phyloP scores from a whole-genome alignment of 2,797 vertebrate species.

The Mallotus villosus region DNA sequence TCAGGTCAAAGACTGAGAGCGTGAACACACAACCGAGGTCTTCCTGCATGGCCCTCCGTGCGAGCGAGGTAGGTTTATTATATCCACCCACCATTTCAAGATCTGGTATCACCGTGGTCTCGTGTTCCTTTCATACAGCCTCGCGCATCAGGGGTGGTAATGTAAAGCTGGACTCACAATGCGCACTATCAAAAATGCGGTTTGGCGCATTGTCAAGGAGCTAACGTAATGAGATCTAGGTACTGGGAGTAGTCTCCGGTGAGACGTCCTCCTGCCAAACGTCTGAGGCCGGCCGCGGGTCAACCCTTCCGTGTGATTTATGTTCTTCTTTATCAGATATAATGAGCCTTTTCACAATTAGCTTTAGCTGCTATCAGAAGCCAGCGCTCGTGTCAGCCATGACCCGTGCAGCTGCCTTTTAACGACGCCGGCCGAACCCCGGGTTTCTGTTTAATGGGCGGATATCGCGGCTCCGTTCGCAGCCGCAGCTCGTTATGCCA shows the following conservation, averaged over 20 bases:
- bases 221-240: constrained; percentile 73
- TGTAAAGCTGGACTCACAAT: constrained; percentile 42
- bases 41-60: no score
- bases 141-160: constrained; percentile 51
- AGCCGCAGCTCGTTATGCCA: constrained; percentile 58
- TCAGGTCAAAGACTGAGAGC: no score
- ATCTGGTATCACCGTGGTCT: no score
- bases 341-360: constrained; percentile 79
- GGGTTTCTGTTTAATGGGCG: constrained; percentile 68
- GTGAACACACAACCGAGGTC: no score
- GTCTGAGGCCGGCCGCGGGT: constrained; percentile 64
- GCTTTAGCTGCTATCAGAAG: constrained; percentile 61
- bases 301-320: constrained; percentile 73
- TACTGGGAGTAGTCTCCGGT: constrained; percentile 54
- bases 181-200: constrained; percentile 57
- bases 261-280: constrained; percentile 55
- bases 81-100: no score
- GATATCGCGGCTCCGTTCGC: constrained; percentile 53
- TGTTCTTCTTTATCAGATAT: constrained; percentile 73
- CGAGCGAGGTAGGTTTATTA: no score
- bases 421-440: constrained; percentile 51
- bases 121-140: no score
- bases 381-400: constrained; percentile 53
- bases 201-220: constrained; percentile 66
- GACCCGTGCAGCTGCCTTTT: constrained; percentile 70